These are phyloP conservation scores for Trichonephila clavata DNA, from an alignment of 1,140 invertebrate species.

Conservation along the genomic window DNA sequence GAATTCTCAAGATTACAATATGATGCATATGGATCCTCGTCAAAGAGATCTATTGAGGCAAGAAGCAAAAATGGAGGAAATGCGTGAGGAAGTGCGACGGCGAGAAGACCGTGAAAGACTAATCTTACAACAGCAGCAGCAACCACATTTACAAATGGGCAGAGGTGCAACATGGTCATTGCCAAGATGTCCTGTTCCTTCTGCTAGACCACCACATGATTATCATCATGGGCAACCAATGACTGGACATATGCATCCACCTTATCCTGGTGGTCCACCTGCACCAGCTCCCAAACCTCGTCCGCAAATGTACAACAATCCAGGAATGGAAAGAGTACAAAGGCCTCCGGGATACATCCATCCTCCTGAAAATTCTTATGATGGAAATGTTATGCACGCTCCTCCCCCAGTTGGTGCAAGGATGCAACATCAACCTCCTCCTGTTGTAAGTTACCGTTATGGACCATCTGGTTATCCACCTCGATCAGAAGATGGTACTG, in stretches of 20 bases:
- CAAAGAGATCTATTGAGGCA: slow-evolving; percentile 85
- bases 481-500: slow-evolving; percentile 24
- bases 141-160: not conserved
- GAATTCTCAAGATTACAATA: slow-evolving; percentile 67
- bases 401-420: not conserved
- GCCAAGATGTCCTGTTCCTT: slow-evolving; percentile 86
- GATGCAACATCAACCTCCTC: slow-evolving; percentile 55
- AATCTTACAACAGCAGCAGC: slow-evolving; percentile 76
- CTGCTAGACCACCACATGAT: slow-evolving; percentile 79
- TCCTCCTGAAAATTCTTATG: slow-evolving; percentile 22
- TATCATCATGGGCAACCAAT: slow-evolving; percentile 29
- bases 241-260: slow-evolving; percentile 80
- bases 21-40: slow-evolving; percentile 72
- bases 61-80: slow-evolving; percentile 90
- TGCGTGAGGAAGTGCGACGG: slow-evolving; percentile 90
- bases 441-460: slow-evolving; percentile 77
- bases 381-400: not conserved
- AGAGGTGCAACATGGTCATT: slow-evolving; percentile 79
- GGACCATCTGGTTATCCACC: slow-evolving; percentile 78
- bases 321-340: slow-evolving; percentile 38
- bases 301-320: slow-evolving; percentile 58
- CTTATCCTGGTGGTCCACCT: slow-evolving; percentile 77
- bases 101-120: slow-evolving; percentile 84
- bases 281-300: slow-evolving; percentile 77
- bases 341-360: slow-evolving; percentile 39